Evolutionary conservation across 2,888 invertebrate species (phyloP).

Genomic region (Branchipolynoe longqiensis): DNA sequence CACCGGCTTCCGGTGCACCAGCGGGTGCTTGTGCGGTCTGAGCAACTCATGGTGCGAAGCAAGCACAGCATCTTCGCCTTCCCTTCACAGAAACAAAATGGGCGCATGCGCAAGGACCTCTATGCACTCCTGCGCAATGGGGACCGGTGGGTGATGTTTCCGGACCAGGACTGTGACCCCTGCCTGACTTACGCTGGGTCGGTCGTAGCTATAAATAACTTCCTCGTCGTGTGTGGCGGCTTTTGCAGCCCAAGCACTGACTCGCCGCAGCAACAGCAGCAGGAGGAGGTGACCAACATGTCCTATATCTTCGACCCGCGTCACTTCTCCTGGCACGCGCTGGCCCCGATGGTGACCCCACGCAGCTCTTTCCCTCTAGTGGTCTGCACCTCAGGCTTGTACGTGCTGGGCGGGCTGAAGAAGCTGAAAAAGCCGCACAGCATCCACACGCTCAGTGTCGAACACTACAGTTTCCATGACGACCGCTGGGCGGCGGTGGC

Average conservation of each 20-base stretch:
- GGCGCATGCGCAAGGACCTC: background rate
- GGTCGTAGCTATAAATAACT: conserved; percentile 10
- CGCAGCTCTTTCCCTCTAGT: conserved; percentile 25
- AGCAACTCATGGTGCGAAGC: conserved; percentile 24
- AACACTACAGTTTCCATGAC: conserved; percentile 18
- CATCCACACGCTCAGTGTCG: conserved; percentile 31
- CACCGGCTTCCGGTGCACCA: conserved; percentile 8
- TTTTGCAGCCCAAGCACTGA: background rate
- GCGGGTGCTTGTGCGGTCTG: conserved; percentile 36
- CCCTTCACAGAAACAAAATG: conserved; percentile 23
- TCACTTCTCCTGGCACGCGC: background rate
- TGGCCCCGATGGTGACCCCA: conserved; percentile 28
- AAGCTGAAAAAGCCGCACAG: conserved; percentile 33
- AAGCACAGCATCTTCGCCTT: conserved; percentile 35
- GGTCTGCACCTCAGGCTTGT: conserved; percentile 25
- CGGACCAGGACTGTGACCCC: background rate
- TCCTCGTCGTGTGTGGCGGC: conserved; percentile 25
- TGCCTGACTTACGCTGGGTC: conserved; percentile 17
- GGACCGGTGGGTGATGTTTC: conserved; percentile 39
- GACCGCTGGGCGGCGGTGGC: conserved; percentile 39
- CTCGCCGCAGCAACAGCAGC: background rate
- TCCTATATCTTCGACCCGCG: conserved; percentile 33
- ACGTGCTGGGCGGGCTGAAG: conserved; percentile 26
- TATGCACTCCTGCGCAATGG: background rate
- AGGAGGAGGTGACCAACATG: conserved; percentile 33